A percentile compares a stretch with the other conserved stretches of the same genome.
Conservation (phyloP, 2,888 invertebrate genomes). For the Polia nebulosa region DNA sequence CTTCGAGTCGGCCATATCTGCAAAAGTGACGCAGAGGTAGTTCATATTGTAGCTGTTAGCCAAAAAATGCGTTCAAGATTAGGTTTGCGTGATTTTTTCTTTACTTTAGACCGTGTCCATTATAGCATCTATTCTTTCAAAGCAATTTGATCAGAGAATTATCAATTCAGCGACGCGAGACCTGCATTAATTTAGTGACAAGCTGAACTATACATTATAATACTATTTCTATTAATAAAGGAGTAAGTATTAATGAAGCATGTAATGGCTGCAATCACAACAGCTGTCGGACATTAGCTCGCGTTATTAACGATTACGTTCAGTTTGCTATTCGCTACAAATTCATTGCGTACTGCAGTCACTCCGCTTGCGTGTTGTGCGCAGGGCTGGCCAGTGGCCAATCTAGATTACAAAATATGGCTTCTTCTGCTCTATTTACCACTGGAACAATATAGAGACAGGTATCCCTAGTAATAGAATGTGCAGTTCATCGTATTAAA, state of each 20-base stretch:
- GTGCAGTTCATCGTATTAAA: too few species aligned
- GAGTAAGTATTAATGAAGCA: constrained; percentile 15
- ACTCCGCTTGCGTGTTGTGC: not conserved
- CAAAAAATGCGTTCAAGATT: too few species aligned
- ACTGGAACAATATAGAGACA: too few species aligned
- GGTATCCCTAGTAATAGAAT: too few species aligned
- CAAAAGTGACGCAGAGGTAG: too few species aligned
- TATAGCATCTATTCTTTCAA: not conserved
- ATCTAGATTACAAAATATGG: too few species aligned
- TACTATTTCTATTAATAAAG: not conserved
- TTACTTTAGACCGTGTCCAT: too few species aligned
- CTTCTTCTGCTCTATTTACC: not conserved
- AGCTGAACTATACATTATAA: not conserved
- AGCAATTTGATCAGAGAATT: not conserved
- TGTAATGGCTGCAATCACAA: constrained; percentile 16
- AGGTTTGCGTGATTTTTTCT: too few species aligned
- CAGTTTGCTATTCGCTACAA: constrained; percentile 22
- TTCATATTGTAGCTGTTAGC: too few species aligned
- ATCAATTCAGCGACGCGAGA: too few species aligned
- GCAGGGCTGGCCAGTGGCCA: constrained; percentile 24
- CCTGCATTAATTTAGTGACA: not conserved
- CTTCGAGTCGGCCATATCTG: too few species aligned
- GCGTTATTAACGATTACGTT: constrained; percentile 29
- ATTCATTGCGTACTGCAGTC: constrained; percentile 31
- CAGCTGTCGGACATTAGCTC: constrained; percentile 17